Evolutionary conservation across 2,888 invertebrate species (phyloP).

Genomic region (Cyclophora albipunctata): DNA sequence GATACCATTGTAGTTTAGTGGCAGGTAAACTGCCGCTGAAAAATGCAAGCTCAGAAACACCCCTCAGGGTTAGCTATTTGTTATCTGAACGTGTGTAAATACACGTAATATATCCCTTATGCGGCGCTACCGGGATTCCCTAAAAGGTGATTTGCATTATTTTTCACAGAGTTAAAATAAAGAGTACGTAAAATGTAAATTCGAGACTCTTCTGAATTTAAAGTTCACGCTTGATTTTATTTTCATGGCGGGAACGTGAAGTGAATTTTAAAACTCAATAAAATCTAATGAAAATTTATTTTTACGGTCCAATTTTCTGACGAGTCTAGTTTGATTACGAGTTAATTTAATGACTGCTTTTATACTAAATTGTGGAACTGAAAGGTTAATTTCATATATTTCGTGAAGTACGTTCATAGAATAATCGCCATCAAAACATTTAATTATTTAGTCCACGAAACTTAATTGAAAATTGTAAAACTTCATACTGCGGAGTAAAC

Average conservation of each 20-base stretch:
- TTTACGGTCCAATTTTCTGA: neutral
- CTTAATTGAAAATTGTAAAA: too few relatives aligned
- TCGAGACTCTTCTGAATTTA: conserved; percentile 43
- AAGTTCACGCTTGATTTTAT: conserved; percentile 62
- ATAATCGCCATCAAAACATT: too few relatives aligned
- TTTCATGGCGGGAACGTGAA: conserved; percentile 37
- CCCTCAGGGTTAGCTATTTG: neutral
- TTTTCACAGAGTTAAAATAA: conserved; percentile 45
- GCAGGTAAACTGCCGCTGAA: neutral
- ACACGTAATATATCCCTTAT: conserved; percentile 7
- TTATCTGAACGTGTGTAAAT: neutral
- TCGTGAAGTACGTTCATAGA: too few relatives aligned
- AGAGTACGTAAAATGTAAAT: conserved; percentile 53
- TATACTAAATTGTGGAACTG: too few relatives aligned
- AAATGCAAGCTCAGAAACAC: neutral
- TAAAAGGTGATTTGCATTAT: conserved; percentile 51
- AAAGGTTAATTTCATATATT: too few relatives aligned
- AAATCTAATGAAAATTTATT: conserved; percentile 31
- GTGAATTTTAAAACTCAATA: conserved; percentile 46
- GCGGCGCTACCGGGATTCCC: conserved; percentile 22
- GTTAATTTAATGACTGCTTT: neutral
- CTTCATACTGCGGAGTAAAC: too few relatives aligned
- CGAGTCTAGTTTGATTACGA: neutral
- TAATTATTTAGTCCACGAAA: too few relatives aligned
- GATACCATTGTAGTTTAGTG: too few relatives aligned